A percentile compares a stretch with the other conserved stretches of the same genome.
Evolutionary conservation across 2,888 invertebrate genomes (phyloP).

Genomic region (Pseudanteris insignis): DNA sequence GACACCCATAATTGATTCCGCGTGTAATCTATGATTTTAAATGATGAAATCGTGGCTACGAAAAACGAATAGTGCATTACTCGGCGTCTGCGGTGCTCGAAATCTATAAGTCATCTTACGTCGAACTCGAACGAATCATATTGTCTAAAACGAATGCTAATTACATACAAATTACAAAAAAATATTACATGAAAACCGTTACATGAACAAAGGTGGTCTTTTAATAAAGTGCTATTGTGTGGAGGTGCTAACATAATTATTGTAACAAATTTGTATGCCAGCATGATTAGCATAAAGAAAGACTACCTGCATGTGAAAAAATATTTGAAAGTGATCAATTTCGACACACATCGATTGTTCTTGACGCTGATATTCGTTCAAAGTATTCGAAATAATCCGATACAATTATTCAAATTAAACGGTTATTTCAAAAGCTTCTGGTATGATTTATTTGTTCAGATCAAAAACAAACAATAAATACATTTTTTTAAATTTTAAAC

Average conservation of each 20-base stretch:
- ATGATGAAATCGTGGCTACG: slow-evolving; percentile 1
- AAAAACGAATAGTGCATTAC: slow-evolving; percentile 1
- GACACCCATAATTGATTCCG: too few species aligned
- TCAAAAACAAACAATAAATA: too few species aligned
- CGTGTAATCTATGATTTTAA: too few species aligned
- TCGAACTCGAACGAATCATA: neutral
- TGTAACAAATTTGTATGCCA: slow-evolving; percentile 17
- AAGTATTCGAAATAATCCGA: too few species aligned
- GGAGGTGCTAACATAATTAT: slow-evolving; percentile 8
- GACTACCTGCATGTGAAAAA: too few species aligned
- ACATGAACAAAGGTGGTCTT: slow-evolving; percentile 18
- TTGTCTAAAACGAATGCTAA: slow-evolving; percentile 7
- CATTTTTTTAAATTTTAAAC: too few species aligned
- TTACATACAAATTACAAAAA: slow-evolving; percentile 18
- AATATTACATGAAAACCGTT: slow-evolving; percentile 22
- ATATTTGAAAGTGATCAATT: too few species aligned
- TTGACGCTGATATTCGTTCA: too few species aligned
- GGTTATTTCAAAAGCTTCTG: too few species aligned
- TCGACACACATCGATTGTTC: too few species aligned
- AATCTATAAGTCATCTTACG: slow-evolving; percentile 13
- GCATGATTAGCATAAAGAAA: slow-evolving; percentile 19
- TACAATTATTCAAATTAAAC: too few species aligned
- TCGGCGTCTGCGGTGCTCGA: neutral
- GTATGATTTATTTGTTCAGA: too few species aligned
- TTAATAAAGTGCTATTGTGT: slow-evolving; percentile 22